Base-by-base conservation (phyloP, 2,888 invertebrate species). In the Smittia aterrima region DNA sequence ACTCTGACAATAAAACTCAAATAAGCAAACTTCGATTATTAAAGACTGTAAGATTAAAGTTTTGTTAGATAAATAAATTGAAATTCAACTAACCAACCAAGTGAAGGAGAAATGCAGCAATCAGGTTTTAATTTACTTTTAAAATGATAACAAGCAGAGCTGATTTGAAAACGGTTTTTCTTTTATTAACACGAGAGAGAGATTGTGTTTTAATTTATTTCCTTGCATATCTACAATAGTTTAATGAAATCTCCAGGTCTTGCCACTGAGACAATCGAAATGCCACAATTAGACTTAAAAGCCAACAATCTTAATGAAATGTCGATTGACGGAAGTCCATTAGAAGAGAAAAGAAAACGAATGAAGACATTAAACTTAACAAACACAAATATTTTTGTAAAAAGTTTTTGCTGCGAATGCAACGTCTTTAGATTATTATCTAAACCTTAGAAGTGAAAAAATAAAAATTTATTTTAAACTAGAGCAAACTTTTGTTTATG, bases 401-500 rank as follows among this genome's bases (percentile, higher is more conserved):
- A 58, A 22, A 58, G 47, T 3, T n/a, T 20, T 38, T 38, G 4
- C 38, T 38, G 9, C 38, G 9, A 9, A n/a, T 47, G 22, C 58
- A 58, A 58, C 58, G n/a, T 6, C 47, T 47, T 47, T 47, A 47
- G 16, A 47, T 47, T 47, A 32, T 32, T 32, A 9, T 32, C 32
- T 32, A 32, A 47, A 47, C 2, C 3, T 47, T 47, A 47, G 47
- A 47, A 47, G 47, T 47, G 47, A n/a, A 16, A n/a, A 58, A 58
- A 22, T 13, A 20, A 58, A 58, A 58, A 58, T 58, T 20, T 58
- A 58, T 58, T 58, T 58, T 58, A 58, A 58, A 58, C 11, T 47
- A 47, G 16, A 47, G 16, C 2, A 47, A 47, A 47, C 47, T 47
- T 24, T 20, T 58, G 22, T 76, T 85, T 86, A 92, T 75, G 92